Base-by-base conservation (phyloP, 2,888 invertebrate species). In the Xanthorhoe designata region DNA sequence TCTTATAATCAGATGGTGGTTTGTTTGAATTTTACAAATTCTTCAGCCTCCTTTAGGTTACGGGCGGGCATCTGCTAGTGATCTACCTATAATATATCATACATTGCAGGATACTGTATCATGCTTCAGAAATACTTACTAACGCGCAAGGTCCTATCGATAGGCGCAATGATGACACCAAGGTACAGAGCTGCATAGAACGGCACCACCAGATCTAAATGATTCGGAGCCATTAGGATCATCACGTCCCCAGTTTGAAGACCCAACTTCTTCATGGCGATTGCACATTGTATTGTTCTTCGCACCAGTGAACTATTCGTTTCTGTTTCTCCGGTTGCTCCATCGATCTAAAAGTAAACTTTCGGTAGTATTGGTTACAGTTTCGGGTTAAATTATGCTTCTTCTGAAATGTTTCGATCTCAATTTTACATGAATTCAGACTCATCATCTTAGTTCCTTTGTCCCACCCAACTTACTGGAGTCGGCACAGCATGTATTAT, bases 161-260 rank as follows among this genome's bases (percentile, higher is more conserved):
- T 47, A 17, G 47, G 47, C 0, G 87, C 79, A 13, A 84, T 66
- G 13, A 79, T 75, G 2, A 88, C 81, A 2, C 94, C 94, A 6
- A 92, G 80, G 71, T 86, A 94, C 2, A 92, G 69, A 0, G 89
- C 86, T 0, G 94, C 93, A 52, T 94, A 87, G 56, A 90, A 84
- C 0, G 94, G 94, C 29, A 94, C 83, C 3, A 80, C 79, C 8
- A 89, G 75, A 61, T 94, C 85, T 4, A 93, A 35, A 42, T 91
- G 90, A 67, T 89, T 94, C 0, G 87, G 85, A 5, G 88, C 90
- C 83, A 94, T 94, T 0, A 94, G 67, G 0, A 87, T 75, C 57
- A 94, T 84, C 4, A 94, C 88, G 68, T 94, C 94, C 0, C 89
- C 88, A 1, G 70, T 66, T 56, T 80, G 70, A 1, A 94, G 61